phyloP scores from a whole-genome alignment of 2,113 vertebrate species.

The Mormoops blainvillei region DNA sequence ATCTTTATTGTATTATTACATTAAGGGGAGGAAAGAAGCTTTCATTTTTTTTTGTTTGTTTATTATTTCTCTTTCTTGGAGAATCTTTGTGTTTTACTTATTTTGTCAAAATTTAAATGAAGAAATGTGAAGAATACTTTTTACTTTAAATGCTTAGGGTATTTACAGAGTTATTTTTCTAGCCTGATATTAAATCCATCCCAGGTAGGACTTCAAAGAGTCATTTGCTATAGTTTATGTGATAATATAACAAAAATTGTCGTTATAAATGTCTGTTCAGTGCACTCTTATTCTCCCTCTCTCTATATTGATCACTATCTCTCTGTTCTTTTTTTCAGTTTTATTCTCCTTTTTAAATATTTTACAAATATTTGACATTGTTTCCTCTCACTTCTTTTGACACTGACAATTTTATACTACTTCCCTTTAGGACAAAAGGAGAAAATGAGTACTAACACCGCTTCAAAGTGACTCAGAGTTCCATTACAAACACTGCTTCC shows the following conservation, averaged over 20 bases:
- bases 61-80: slow-evolving; percentile 9
- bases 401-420: neutral
- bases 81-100: neutral
- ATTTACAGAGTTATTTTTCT: slow-evolving; percentile 5
- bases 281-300: neutral
- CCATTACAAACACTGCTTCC: neutral
- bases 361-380: neutral
- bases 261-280: neutral
- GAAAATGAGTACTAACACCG: neutral
- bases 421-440: neutral
- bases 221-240: neutral
- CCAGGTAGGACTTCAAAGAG: neutral
- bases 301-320: neutral
- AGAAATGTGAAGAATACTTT: neutral
- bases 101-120: slow-evolving; percentile 2
- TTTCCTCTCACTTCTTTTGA: neutral
- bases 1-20: neutral
- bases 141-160: neutral
- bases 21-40: neutral
- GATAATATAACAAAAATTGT: neutral
- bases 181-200: neutral
- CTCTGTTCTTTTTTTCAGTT: neutral
- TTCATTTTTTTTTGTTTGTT: neutral
- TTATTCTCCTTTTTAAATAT: neutral
- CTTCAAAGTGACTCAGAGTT: neutral